Conservation (phyloP, 35 echinoderm and acorn worm species). For the Patiria miniata region DNA sequence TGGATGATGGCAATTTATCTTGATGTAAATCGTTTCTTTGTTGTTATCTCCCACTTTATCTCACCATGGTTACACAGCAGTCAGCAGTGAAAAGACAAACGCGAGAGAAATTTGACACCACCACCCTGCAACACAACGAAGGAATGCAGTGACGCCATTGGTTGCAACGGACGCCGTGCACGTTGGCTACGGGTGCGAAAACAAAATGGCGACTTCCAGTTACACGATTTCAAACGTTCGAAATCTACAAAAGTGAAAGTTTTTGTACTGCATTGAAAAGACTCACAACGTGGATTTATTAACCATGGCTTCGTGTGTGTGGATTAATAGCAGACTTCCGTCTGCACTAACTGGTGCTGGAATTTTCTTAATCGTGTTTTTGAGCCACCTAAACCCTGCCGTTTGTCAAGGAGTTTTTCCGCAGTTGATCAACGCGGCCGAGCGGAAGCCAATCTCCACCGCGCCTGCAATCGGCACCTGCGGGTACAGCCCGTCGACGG, state of each 20-base stretch:
- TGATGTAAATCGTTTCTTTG: too few relatives aligned
- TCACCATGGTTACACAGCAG: background rate
- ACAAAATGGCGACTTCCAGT: conserved; percentile 19
- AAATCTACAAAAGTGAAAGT: conserved; percentile 13
- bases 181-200: conserved; percentile 1
- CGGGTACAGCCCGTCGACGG: conserved; percentile 58
- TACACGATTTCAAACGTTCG: background rate
- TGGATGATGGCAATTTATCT: too few relatives aligned
- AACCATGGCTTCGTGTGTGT: background rate
- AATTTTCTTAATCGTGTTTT: background rate
- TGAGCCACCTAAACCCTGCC: background rate
- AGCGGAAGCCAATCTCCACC: conserved; percentile 77
- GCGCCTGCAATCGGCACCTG: conserved; percentile 86
- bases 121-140: background rate
- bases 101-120: conserved; percentile 24
- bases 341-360: conserved; percentile 9
- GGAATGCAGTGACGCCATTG: background rate
- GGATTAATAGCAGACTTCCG: background rate
- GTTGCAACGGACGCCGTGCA: conserved; percentile 18
- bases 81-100: background rate
- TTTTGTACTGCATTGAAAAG: background rate
- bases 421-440: conserved; percentile 75
- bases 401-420: conserved; percentile 79
- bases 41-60: background rate
- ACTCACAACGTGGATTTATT: background rate